phyloP scores from a whole-genome alignment of 2,797 vertebrate species.

The Lutjanus campechanus region DNA sequence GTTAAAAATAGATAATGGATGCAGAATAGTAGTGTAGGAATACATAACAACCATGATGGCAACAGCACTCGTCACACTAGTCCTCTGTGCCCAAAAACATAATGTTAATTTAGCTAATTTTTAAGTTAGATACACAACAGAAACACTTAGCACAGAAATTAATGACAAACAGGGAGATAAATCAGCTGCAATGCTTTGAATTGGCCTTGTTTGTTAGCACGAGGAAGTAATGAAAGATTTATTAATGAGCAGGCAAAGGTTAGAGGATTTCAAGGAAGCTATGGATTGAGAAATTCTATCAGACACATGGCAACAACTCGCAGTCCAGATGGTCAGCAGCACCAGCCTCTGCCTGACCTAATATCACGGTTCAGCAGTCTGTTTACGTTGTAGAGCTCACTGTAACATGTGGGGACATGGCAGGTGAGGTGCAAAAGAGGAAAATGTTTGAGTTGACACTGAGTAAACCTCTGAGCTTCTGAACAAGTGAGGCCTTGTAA shows the following conservation, averaged over 20 bases:
- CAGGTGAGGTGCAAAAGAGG: conserved; percentile 52
- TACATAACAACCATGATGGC: neutral
- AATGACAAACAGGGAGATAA: neutral
- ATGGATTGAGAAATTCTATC: conserved; percentile 29
- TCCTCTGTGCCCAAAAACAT: conserved; percentile 11
- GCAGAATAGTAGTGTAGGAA: conserved; percentile 10
- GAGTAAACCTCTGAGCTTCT: conserved; percentile 48
- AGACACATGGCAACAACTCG: conserved; percentile 28
- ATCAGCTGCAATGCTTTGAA: neutral
- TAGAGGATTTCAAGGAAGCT: conserved; percentile 13
- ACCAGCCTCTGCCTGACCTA: conserved; percentile 32
- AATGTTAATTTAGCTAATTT: neutral
- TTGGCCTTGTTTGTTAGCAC: conserved; percentile 1
- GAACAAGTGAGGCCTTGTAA: conserved; percentile 62
- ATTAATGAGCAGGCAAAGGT: conserved; percentile 19
- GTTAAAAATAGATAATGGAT: neutral
- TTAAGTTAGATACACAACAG: neutral
- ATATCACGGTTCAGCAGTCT: conserved; percentile 49
- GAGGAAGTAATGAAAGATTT: neutral
- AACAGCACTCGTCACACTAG: neutral
- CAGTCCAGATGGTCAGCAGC: conserved; percentile 39
- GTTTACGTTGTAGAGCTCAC: conserved; percentile 53
- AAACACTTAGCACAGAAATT: neutral
- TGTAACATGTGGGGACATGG: conserved; percentile 44
- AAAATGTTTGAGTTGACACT: conserved; percentile 53